phyloP scores from a whole-genome alignment of 2,888 invertebrate genomes.

The Clunio marinus region DNA sequence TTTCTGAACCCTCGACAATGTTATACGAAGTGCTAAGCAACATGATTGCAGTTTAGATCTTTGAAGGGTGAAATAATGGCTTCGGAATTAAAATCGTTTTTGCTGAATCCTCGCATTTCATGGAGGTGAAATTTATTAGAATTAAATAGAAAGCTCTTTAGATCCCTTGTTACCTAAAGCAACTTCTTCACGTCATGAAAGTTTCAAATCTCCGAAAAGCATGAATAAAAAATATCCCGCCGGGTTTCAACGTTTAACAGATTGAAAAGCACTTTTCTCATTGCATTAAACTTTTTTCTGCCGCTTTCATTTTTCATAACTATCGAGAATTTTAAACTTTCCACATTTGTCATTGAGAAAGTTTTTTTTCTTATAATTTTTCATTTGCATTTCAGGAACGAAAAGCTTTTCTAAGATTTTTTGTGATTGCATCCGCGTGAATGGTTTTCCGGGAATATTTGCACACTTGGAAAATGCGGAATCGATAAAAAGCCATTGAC shows the following conservation, averaged over 20 bases:
- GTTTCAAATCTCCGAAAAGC: neutral
- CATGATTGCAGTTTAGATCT: no score
- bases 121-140: conserved; percentile 1
- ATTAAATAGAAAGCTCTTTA: neutral
- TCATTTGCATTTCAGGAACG: no score
- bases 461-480: conserved; percentile 27
- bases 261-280: neutral
- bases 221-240: neutral
- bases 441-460: neutral
- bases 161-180: neutral
- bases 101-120: neutral
- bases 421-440: neutral
- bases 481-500: conserved; percentile 38
- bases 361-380: no score
- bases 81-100: neutral
- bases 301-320: neutral
- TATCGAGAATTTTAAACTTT: neutral
- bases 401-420: neutral
- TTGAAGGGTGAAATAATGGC: conserved; percentile 5
- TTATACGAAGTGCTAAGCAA: no score
- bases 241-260: neutral
- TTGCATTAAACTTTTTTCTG: neutral
- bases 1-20: neutral
- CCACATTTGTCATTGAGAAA: neutral
- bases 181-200: no score